Evolutionary conservation across 2,113 vertebrate genomes (phyloP).

Genomic region (Dascyllus trimaculatus): DNA sequence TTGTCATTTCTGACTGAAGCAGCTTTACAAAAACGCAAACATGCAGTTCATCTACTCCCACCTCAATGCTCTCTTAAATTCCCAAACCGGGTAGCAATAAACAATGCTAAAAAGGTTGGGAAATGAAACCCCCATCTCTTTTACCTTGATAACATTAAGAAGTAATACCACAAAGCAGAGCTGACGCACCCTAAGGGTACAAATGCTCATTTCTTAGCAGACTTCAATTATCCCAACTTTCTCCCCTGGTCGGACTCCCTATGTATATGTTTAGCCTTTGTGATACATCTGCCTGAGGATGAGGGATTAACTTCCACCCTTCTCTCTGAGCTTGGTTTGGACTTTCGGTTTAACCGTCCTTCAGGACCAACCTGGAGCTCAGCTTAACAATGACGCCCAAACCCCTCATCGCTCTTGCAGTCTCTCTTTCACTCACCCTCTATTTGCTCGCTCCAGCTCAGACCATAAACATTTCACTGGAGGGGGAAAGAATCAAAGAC

Average conservation of each 20-base stretch:
- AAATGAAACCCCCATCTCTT: constrained; percentile 76
- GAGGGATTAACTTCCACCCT: constrained; percentile 79
- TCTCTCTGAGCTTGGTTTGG: constrained; percentile 71
- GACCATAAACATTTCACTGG: constrained; percentile 65
- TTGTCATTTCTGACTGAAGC: constrained; percentile 35
- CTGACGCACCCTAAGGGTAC: constrained; percentile 72
- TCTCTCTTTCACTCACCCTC: constrained; percentile 60
- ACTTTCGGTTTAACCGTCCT: constrained; percentile 79
- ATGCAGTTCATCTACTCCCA: constrained; percentile 47
- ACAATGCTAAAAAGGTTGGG: constrained; percentile 80
- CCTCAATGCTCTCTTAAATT: constrained; percentile 50
- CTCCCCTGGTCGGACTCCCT: constrained; percentile 77
- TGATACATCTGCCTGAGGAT: constrained; percentile 82
- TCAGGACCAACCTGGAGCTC: constrained; percentile 77
- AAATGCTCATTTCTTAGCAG: constrained; percentile 77
- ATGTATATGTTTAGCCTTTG: constrained; percentile 86
- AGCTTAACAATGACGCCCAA: constrained; percentile 71
- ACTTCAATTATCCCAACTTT: constrained; percentile 84
- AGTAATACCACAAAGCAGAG: constrained; percentile 76
- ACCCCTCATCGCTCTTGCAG: constrained; percentile 58
- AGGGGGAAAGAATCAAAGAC: constrained; percentile 73
- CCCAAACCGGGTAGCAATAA: constrained; percentile 74
- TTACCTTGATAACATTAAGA: constrained; percentile 82
- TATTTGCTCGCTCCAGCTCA: constrained; percentile 62
- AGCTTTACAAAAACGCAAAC: constrained; percentile 53